Percentiles rank a stretch among this genome's conserved stretches.
Conservation (phyloP, 1,140 invertebrate genomes). For the Archivesica marissinica region DNA sequence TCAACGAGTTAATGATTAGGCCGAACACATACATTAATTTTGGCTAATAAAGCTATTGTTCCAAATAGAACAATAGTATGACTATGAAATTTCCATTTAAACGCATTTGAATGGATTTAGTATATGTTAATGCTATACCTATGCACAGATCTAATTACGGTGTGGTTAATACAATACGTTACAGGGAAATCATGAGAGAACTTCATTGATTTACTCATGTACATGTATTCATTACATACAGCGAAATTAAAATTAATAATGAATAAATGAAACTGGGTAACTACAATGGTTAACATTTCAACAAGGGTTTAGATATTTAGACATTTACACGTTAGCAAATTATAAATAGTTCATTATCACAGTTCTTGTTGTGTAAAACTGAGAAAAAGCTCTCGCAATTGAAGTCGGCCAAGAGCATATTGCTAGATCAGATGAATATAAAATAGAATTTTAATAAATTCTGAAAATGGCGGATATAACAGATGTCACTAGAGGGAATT, state of each 20-base stretch:
- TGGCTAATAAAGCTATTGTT: constrained; percentile 40
- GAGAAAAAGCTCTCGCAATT: neutral
- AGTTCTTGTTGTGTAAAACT: neutral
- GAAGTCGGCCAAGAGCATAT: neutral
- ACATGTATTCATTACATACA: constrained; percentile 1
- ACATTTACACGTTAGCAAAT: no score
- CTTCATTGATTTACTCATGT: constrained; percentile 6
- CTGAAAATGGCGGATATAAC: constrained; percentile 22
- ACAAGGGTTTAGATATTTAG: no score
- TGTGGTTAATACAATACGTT: constrained; percentile 11
- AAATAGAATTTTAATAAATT: neutral
- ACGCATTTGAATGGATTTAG: constrained; percentile 42
- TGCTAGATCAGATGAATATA: neutral
- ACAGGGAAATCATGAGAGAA: constrained; percentile 43
- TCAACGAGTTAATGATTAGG: constrained; percentile 25
- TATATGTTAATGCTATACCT: no score
- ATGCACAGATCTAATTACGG: constrained; percentile 21
- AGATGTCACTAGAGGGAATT: no score
- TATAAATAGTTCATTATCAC: no score
- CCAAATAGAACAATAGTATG: constrained; percentile 14
- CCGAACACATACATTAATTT: constrained; percentile 25
- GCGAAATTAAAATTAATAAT: constrained; percentile 4
- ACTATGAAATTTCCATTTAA: constrained; percentile 51
- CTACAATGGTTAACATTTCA: no score
- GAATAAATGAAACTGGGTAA: neutral